A percentile compares a stretch with the other conserved stretches of the same genome.
These are phyloP conservation scores for Circaetus cinerascens DNA, from an alignment of 2,113 vertebrate species.

Conservation along the genomic window DNA sequence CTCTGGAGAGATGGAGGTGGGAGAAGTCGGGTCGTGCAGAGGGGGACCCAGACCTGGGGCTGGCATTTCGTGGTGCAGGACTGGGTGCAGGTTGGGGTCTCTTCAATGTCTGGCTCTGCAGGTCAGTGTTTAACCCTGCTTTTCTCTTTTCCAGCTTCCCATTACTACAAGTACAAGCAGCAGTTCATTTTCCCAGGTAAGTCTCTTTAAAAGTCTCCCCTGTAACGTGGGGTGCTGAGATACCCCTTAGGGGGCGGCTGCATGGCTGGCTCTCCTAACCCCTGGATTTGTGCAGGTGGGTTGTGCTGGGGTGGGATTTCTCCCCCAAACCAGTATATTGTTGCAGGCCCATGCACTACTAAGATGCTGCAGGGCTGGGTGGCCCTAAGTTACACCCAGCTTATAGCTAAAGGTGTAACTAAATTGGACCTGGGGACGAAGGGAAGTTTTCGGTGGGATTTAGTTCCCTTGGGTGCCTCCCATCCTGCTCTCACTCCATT, in stretches of 20 bases:
- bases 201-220: not conserved
- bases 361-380: not conserved
- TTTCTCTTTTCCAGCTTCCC: slow-evolving; percentile 81
- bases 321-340: fast-evolving
- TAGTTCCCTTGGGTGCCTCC: not conserved
- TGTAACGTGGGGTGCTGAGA: fast-evolving
- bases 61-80: not conserved
- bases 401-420: not conserved
- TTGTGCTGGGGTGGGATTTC: not conserved
- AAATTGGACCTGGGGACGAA: fast-evolving
- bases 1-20: not conserved
- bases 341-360: fast-evolving
- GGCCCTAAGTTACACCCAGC: not conserved
- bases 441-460: not conserved
- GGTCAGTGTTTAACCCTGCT: not conserved
- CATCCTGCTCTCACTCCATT: not conserved
- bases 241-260: not conserved
- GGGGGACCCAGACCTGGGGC: fast-evolving
- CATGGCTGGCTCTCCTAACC: fast-evolving
- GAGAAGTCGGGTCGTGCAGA: not conserved
- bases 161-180: slow-evolving; percentile 98
- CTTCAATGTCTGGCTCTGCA: not conserved
- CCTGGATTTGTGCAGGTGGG: too few species aligned
- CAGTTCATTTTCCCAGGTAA: slow-evolving; percentile 99
- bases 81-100: not conserved